Evolutionary conservation across 1,140 invertebrate species (phyloP).

Genomic region (Fopius arisanus): DNA sequence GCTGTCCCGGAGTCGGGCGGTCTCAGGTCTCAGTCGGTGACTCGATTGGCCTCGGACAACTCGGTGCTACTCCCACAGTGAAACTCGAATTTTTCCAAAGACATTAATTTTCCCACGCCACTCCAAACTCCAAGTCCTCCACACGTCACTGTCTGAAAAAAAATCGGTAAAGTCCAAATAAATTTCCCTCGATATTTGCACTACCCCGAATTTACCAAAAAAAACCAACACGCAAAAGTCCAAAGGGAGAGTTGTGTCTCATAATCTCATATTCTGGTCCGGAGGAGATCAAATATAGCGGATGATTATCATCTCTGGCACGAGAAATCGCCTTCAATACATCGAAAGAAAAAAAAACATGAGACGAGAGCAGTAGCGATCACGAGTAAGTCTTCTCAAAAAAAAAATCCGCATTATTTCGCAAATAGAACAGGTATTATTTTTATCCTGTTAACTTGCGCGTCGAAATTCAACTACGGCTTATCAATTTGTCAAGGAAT

Average conservation of each 20-base stretch:
- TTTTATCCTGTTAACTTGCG: neutral
- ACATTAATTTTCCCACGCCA: neutral
- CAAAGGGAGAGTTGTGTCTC: neutral
- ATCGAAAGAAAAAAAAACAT: neutral
- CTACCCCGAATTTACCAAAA: neutral
- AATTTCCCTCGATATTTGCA: too few relatives aligned
- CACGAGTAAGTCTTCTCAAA: neutral
- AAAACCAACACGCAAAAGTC: neutral
- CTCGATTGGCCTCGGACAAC: constrained; percentile 12
- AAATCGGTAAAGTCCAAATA: too few relatives aligned
- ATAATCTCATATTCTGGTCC: neutral
- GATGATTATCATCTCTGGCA: neutral
- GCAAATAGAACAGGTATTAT: neutral
- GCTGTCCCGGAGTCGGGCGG: neutral
- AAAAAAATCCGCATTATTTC: neutral
- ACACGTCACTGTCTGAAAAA: too few relatives aligned
- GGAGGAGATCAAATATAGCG: neutral
- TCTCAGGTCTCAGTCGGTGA: constrained; percentile 10
- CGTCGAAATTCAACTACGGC: neutral
- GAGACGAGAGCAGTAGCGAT: too few relatives aligned
- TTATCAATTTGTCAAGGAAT: too few relatives aligned
- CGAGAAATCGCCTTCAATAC: neutral
- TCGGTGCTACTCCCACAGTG: neutral
- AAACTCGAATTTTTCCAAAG: neutral
- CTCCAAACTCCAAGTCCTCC: too few relatives aligned